Evolutionary conservation across 2,113 vertebrate genomes (phyloP), one percentile per base, ranked within the genome.

Genomic region (Xenus cinereus): DNA sequence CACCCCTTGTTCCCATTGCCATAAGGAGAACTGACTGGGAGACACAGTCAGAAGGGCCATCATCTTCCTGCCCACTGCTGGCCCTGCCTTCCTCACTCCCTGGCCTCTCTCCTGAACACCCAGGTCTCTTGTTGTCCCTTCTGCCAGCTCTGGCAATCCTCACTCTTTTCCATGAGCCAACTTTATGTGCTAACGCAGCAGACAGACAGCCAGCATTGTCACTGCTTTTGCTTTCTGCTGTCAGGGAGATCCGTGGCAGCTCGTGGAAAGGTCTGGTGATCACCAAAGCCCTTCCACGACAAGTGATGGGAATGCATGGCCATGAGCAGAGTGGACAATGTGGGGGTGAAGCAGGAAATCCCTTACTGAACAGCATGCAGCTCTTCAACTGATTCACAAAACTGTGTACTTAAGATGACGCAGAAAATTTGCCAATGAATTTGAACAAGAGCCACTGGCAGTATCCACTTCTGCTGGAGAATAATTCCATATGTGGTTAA

Each of bases 351-450:
- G 16, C 5, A 10, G 11, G 8, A 89, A 83, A 19, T 45, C 24
- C 21, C 8, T 64, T 33, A 14, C 14, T n/a, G 50, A 72, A 17
- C 10, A 66, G 46, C 0, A 1, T 14, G 33, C 27, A 53, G 48
- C 26, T 57, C 3, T 7, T 67, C 23, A 81, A 16, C 3, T 20
- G 28, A 62, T 32, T 66, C 46, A 59, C 37, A 54, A 78, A 87
- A 62, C 6, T 1, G 0, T 18, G 27, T 0, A 0, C 7, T 56
- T 48, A 43, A 54, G 32, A 51, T n/a, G 10, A 72, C 2, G 0
- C 4, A 10, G 43, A 53, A 53, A 32, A 22, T 79, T 82, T 83
- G 24, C 37, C 3, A 3, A 77, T 43, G 10, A 56, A 62, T 16
- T 33, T 32, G 17, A 68, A 53, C 2, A 8, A 76, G 53, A 51